Evolutionary conservation across 2,113 vertebrate species (phyloP), one percentile per base, ranked within the genome.

Genomic region (Corynorhinus townsendii): DNA sequence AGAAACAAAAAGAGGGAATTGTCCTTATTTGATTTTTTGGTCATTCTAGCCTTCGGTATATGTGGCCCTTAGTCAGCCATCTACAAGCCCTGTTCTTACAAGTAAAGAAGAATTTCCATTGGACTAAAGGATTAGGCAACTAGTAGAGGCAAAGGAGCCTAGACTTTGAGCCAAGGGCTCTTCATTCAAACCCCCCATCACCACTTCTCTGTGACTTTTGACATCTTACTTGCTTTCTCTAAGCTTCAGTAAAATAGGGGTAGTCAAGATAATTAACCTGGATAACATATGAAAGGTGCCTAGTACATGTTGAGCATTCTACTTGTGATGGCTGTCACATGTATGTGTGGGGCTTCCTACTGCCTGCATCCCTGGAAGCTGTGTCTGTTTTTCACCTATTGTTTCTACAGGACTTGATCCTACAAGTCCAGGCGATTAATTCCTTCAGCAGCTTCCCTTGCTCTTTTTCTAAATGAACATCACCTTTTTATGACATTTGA

Each of bases 361-460:
- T 54, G 15, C 56, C 52, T 6, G 5, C 7, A 11, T 87, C 52
- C 43, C 68, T 28, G 20, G 16, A n/a, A 79, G 52, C 40, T 64
- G 11, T 5, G 0, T 76, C 47, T 88, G 11, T 26, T 88, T 88
- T 62, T 40, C 5, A n/a, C 24, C 45, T 71, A 30, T 0, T 47
- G 0, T 47, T 80, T 54, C 26, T 43, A 26, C 16, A n/a, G 33
- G 22, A 52, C 62, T 20, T 43, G 49, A 7, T 5, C 56, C 10
- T 30, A 4, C 20, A 1, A 40, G 49, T 72, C 59, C 1, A 0
- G 1, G 28, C 26, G 9, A 6, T 52, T 1, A 40, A 4, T 40
- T 43, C 77, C 15, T 2, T 35, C 72, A 35, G 56, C 14, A 28
- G 33, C 22, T 4, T 49, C 12, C 28, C n/a, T 96, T 10, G 30